Base-by-base conservation (phyloP, 2,888 invertebrate species). In the Monochamus alternatus region DNA sequence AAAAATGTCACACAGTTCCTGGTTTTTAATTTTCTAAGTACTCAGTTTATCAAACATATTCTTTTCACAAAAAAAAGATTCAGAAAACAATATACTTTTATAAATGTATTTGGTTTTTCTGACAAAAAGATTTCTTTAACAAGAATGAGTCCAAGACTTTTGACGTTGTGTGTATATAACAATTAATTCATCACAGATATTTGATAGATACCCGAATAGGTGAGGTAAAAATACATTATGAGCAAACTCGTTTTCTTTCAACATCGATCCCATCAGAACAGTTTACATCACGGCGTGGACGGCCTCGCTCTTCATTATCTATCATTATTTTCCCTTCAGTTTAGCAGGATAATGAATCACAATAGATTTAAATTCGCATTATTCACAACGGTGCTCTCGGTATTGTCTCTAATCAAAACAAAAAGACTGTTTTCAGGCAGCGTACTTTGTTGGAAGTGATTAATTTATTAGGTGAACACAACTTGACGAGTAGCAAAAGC, bases 281-380 rank as follows among this genome's bases (percentile, higher is more conserved):
- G n/a, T 51, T 51, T n/a, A 22, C 3, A 51, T 8, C 12, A n/a
- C 10, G 4, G 51, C 5, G 51, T 1, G 12, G 51, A 10, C 51
- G 51, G 10, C 51, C n/a, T 14, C 14, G 14, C 55, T 14, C n/a
- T 55, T 55, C n/a, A 55, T 55, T 55, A 55, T 55, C 12, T 55
- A 55, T 55, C 12, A 14, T n/a, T n/a, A 55, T 55, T 55, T 22
- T 22, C n/a, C 55, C 8, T n/a, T 3, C 55, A 55, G 5, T n/a
- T n/a, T 55, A 55, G n/a, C 7, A 5, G 55, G 55, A 55, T 55
- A 14, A 55, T n/a, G 55, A 55, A 55, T 55, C 55, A 55, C 55
- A 22, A 22, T 22, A 55, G 55, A 55, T 55, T 14, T 55, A 38
- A 38, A 38, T 38, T 7, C 38, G 38, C 7, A 14, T 55, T 47